These are phyloP conservation scores for Apis mellifera DNA, from an alignment of 1,140 invertebrate genomes.

Conservation along the genomic window DNA sequence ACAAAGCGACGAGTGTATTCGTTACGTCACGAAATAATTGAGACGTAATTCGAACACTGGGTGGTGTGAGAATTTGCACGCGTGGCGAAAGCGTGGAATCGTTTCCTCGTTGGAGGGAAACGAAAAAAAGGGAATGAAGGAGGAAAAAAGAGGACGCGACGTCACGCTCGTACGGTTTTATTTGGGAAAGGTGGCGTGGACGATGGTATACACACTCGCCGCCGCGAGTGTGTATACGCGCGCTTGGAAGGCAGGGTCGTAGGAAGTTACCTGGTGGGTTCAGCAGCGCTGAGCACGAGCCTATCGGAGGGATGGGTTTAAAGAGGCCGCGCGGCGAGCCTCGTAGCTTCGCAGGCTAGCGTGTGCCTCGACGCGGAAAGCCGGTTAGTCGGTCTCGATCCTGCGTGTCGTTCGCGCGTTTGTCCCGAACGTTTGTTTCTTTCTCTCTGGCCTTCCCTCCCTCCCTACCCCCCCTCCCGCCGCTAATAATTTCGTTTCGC, in stretches of 20 bases:
- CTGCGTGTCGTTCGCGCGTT: slow-evolving; percentile 59
- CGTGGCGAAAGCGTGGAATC: too few relatives aligned
- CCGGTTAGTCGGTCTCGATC: slow-evolving; percentile 77
- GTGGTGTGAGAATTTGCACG: too few relatives aligned
- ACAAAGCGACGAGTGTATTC: too few relatives aligned
- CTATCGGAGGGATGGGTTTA: slow-evolving; percentile 65
- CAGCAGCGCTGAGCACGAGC: background rate
- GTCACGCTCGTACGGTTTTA: too few relatives aligned
- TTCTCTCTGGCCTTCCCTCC: background rate
- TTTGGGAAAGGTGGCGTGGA: too few relatives aligned
- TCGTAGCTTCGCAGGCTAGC: slow-evolving; percentile 28
- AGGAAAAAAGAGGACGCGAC: background rate
- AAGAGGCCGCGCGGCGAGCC: slow-evolving; percentile 68
- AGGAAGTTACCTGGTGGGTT: slow-evolving; percentile 61
- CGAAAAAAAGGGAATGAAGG: too few relatives aligned
- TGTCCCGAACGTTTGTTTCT: slow-evolving; percentile 14
- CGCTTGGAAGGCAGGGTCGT: slow-evolving; percentile 27
- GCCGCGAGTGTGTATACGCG: too few relatives aligned
- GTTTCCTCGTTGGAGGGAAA: too few relatives aligned
- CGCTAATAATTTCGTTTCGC: background rate
- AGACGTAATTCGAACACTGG: too few relatives aligned
- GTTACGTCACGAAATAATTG: too few relatives aligned
- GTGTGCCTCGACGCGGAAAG: slow-evolving; percentile 72
- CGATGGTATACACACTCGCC: too few relatives aligned
- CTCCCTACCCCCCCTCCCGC: background rate